Base-by-base conservation (phyloP, 2,113 vertebrate species). In the Seriola aureovittata region DNA sequence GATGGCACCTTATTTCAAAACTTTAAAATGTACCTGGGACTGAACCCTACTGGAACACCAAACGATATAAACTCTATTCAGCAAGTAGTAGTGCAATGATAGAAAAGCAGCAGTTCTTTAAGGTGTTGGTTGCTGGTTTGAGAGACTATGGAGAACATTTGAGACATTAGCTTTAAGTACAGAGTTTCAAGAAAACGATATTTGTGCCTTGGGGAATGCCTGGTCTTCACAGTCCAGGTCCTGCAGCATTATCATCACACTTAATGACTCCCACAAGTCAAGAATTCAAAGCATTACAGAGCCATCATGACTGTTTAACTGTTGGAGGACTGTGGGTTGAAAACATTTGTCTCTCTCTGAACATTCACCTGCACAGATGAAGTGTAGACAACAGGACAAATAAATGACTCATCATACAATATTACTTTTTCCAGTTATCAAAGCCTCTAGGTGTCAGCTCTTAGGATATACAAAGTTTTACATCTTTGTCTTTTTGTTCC, bases 341-440 rank as follows among this genome's bases (percentile, higher is more conserved):
- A 66, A 16, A 19, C n/a, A 14, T 6, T 55, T 36, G 50, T 44
- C 71, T 63, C 36, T 46, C 59, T 67, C 10, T 19, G 34, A 44
- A 34, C 16, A 4, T 68, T 69, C 60, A 66, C 52, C 52, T 67
- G 23, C 52, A 67, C 40, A 50, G 59, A 67, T 25, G 13, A 73
- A 21, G 14, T 21, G 21, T 42, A 23, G 13, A 60, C 50, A 65
- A 54, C 14, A n/a, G 17, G 17, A 23, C 9, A 38, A 57, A 48
- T n/a, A 36, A 17, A 66, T 50, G 44, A 68, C 12, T 68, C 40
- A 59, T 42, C n/a, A 21, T 19, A 46, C 1, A 13, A 71, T 14
- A 12, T 71, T 16, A 71, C 50, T 55, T 65, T 50, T 62, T 40
- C 34, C 62, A 40, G 14, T 55, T 40, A 8, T 60, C n/a, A 14